Evolutionary conservation across 2,888 invertebrate genomes (phyloP).

Genomic region (Leptinotarsa rubiginosa): DNA sequence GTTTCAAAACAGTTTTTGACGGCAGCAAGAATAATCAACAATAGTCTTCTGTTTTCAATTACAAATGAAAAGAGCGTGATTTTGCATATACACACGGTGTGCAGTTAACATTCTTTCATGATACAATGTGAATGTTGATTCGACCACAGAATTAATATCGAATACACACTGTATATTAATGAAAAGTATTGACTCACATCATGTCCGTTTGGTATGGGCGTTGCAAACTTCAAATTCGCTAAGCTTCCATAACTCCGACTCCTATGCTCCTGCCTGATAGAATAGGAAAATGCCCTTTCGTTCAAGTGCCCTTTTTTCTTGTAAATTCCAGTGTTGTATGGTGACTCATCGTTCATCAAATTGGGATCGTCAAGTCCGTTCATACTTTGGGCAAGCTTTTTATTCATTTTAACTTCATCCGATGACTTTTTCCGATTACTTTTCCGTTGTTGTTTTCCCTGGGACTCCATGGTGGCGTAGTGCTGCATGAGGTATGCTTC

Average conservation of each 20-base stretch:
- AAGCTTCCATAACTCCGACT: constrained; percentile 92
- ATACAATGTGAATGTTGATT: no score
- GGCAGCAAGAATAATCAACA: no score
- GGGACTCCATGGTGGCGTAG: constrained; percentile 69
- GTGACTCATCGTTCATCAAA: constrained; percentile 67
- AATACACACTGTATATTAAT: neutral
- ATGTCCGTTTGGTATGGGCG: constrained; percentile 70
- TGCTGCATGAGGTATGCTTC: constrained; percentile 71
- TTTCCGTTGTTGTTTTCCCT: constrained; percentile 53
- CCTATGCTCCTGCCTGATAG: constrained; percentile 92
- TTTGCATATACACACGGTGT: no score
- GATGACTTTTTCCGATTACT: constrained; percentile 69
- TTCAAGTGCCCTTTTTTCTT: constrained; percentile 91
- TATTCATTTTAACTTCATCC: constrained; percentile 69
- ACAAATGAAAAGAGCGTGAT: no score
- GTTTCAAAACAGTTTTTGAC: no score
- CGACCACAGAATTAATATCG: no score
- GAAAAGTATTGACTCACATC: constrained; percentile 58
- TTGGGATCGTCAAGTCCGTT: constrained; percentile 72
- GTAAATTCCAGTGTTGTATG: constrained; percentile 86
- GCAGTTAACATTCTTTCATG: no score
- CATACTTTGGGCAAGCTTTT: constrained; percentile 77
- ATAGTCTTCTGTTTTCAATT: no score
- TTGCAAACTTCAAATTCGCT: constrained; percentile 90
- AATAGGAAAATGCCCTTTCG: constrained; percentile 93